phyloP scores from a whole-genome alignment of 1,140 invertebrate species.

The Cotesia glomerata region DNA sequence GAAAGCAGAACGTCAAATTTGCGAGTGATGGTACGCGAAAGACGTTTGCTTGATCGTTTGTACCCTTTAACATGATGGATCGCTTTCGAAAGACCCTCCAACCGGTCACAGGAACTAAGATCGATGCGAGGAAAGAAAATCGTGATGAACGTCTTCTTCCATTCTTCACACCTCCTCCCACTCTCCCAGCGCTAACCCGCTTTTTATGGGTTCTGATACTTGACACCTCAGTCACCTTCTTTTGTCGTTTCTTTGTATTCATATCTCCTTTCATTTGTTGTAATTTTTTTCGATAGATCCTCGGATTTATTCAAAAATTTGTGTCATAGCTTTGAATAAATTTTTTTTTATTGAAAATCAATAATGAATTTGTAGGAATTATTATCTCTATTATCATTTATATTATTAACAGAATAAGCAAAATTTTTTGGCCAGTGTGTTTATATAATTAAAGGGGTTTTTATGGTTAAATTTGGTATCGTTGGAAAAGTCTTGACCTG shows the following conservation, averaged over 20 bases:
- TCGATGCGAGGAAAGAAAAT: conserved; percentile 7
- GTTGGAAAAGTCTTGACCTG: too few species aligned
- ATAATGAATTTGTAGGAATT: too few species aligned
- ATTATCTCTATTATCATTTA: too few species aligned
- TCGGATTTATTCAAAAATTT: not conserved
- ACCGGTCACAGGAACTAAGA: conserved; percentile 9
- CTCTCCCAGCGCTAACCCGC: not conserved
- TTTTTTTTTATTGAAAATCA: too few species aligned
- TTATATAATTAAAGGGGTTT: too few species aligned
- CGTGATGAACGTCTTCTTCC: conserved; percentile 9
- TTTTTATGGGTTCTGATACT: not conserved
- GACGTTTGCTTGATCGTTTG: conserved; percentile 1
- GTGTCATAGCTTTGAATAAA: too few species aligned
- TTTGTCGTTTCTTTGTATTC: not conserved
- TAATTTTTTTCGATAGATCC: conserved; percentile 16
- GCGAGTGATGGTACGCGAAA: not conserved
- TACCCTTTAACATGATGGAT: conserved; percentile 36
- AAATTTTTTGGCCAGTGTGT: too few species aligned
- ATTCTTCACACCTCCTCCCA: not conserved
- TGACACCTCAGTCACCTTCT: not conserved
- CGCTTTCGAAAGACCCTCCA: conserved; percentile 24
- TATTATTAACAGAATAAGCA: too few species aligned
- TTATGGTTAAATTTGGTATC: too few species aligned
- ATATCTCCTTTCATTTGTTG: conserved; percentile 25
- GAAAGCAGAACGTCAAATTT: conserved; percentile 16